Evolutionary conservation across 2,888 invertebrate genomes (phyloP), one percentile per base, ranked within the genome.

Genomic region (Caenorhabditis macrosperma): DNA sequence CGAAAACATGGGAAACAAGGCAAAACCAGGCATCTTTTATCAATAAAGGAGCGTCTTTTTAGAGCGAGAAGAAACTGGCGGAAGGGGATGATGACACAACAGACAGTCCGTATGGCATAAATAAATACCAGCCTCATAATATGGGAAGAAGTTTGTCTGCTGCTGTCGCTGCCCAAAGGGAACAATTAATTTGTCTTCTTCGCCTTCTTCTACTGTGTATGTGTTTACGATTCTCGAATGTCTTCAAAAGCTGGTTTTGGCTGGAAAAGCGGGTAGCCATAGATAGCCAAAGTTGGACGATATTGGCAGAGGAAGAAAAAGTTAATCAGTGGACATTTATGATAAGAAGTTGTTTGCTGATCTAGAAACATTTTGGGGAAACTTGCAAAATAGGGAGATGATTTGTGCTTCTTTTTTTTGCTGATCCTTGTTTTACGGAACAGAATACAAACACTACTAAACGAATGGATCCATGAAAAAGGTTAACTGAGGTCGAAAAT

Each of bases 11-110:
- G 4, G 10, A 44, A 44, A 44, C 44, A 4, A n/a, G 17, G 5
- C 17, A 10, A 15, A 57, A 57, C 33, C 15, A 10, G 38, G 57
- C 38, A 22, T 9, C 33, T 55, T 30, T 30, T 57, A 71, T 71
- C 57, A 72, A 72, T 64, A 72, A 72, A 74, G 74, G 74, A 74
- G 74, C 30, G 74, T 33, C 74, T 24, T 52, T 24, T 22, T 35
- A 22, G 22, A 22, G 10, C 30, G 35, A 15, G 17, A 17, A 22
- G 59, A 44, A 59, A n/a, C 28, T 35, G 41, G 41, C 44, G 59
- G 28, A 38, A 59, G 24, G 38, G 20, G 17, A 44, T 41, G 59
- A 59, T 59, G 59, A 59, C 59, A 59, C 59, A 59, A 30, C 44
- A 30, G 26, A 26, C 54, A 17, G 30, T 17, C 54, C 33, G 26